Evolutionary conservation across 2,113 vertebrate genomes (phyloP), one percentile per base, ranked within the genome.

Genomic region (Labeo catla): DNA sequence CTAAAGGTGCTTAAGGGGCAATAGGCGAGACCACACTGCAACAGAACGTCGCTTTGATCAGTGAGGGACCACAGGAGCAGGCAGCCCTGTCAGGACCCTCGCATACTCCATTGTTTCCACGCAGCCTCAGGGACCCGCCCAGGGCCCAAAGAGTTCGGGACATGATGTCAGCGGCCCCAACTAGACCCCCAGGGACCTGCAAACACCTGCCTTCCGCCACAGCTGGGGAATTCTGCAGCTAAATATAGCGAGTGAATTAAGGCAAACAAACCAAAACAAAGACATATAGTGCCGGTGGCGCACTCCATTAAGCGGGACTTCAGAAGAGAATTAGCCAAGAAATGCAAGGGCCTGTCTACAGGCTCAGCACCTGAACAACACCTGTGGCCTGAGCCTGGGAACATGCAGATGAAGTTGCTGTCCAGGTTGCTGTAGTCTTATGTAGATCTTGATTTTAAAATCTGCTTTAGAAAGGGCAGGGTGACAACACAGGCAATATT

Each of bases 21-120:
- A 91, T 91, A 78, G 86, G 89, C 85, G 85, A 91, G 94, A 94
- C 93, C 93, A 93, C 92, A 94, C 91, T 89, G 93, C 91, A 95
- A 92, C 92, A 91, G 90, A 86, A 59, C 74, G 79, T 77, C 10
- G 76, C 93, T 95, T 94, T 94, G 93, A 95, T 94, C 81, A 87
- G 90, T 13, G 9, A 59, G 88, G 87, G 90, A 91, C 92, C 92
- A 91, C 91, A 93, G 91, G 89, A 89, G 91, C 90, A 84, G 89
- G 66, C 84, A 66, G 82, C 59, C 50, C 89, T 63, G 76, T 85
- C 89, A 80, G 78, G 61, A 76, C 89, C 84, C 88, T 91, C 89
- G 93, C 91, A 89, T 89, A 79, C 89, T 89, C 89, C 74, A 61
- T 59, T 89, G 89, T 91, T 91, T 80, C 83, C 87, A 0, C 4